These are phyloP conservation scores for Pentalonia nigronervosa DNA, from an alignment of 1,140 invertebrate species.

Conservation along the genomic window DNA sequence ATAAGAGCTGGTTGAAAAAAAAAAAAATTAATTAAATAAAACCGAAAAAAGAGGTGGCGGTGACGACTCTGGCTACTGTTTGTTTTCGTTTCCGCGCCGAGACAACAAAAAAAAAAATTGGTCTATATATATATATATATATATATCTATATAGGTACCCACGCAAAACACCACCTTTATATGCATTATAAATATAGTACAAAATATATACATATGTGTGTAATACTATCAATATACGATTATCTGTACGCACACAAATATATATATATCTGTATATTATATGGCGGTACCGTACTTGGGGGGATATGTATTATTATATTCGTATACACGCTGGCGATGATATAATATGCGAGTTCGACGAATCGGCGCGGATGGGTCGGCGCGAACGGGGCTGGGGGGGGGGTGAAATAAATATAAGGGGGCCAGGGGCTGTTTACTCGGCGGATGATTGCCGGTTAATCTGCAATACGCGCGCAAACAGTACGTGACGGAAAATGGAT, in stretches of 20 bases:
- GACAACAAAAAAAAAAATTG: not conserved
- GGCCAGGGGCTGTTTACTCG: conserved; percentile 12
- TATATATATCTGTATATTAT: not conserved
- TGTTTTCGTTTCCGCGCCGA: not conserved
- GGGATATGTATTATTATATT: conserved; percentile 9
- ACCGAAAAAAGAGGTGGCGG: not conserved
- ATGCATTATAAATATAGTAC: not conserved
- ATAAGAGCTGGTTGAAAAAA: not conserved
- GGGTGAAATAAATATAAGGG: not conserved
- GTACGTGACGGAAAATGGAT: conserved; percentile 46
- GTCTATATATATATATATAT: not conserved
- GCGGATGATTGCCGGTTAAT: conserved; percentile 43
- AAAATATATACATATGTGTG: not conserved
- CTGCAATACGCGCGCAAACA: conserved; percentile 45
- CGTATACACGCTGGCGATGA: not conserved
- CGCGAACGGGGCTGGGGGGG: no score
- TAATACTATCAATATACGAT: not conserved
- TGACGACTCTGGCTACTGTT: not conserved
- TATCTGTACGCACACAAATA: not conserved
- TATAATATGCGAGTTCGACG: not conserved
- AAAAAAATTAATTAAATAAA: not conserved
- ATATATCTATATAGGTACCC: not conserved
- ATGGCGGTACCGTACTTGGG: not conserved
- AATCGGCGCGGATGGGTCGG: not conserved
- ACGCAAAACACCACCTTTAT: not conserved